Base-by-base conservation (phyloP, 1,140 invertebrate genomes). In the Leptinotarsa texana region DNA sequence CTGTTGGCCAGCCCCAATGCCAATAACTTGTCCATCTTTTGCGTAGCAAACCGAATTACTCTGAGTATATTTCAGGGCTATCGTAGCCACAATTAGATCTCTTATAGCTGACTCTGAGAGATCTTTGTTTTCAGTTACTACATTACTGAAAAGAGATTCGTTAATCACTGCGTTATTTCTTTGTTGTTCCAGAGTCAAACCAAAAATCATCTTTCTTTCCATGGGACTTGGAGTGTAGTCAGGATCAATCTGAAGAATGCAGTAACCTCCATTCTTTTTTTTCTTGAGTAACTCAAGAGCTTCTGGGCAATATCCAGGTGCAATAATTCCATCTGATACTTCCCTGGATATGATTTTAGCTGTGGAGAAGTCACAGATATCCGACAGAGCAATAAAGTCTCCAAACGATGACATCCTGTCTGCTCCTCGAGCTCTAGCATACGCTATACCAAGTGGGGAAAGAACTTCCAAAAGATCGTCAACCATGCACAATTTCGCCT, bases 401-500 rank as follows among this genome's bases (percentile, higher is more conserved):
- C 98, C 98, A 87, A 99, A 99, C 11, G 97, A 99, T 6, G 96
- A 98, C 98, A 99, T 99, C 72, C 98, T 90, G 86, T 99, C 98
- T 22, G 98, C 97, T 48, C 98, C 97, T 86, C 98, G 89, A 1
- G 98, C 98, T 76, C 97, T 88, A 0, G 97, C 97, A 87, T 99
- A 99, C 1, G 98, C 98, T 15, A 89, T 90, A 1, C 97, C 96
- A n/a, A 99, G 80, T 0, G 96, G 96, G 6, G 95, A 93, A 66
- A 98, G 86, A 69, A 90, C 86, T 22, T 91, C 86, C 0, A 87
- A 83, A 22, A 98, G 82, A 86, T 99, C 97, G 74, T 95, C 91
- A 3, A 99, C 97, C 92, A 97, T 97, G 82, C 96, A 99, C 0
- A 98, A 87, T 83, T 93, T 92, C 2, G 95, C 94, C 88, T 97